Evolutionary conservation across 2,888 invertebrate genomes (phyloP), one percentile per base, ranked within the genome.

Genomic region (Taenaris catops): DNA sequence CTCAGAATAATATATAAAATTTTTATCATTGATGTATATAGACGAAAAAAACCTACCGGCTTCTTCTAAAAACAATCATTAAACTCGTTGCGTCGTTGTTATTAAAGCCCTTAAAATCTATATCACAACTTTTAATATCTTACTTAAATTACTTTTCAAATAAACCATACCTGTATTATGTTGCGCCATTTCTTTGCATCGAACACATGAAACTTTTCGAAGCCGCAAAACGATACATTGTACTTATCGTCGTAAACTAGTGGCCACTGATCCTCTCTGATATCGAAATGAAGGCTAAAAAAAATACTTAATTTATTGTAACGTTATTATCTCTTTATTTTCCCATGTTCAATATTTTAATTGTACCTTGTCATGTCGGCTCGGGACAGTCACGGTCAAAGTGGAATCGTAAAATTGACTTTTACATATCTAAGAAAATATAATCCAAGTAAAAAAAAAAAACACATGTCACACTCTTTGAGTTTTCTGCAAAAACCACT

Each of bases 151-250:
- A 14, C 14, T n/a, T n/a, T n/a, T 14, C 14, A 34, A 12, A 9
- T 11, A 10, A 19, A 11, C 25, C 8, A 18, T 19, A 92, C 93
- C 83, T 90, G 78, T 52, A 91, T 89, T 48, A 96, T 90, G 59
- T 93, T 90, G 41, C 91, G 91, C 92, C 96, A 96, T 86, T 97
- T 97, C 46, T 91, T 90, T 0, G 96, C 90, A 87, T 97, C 96
- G 67, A 97, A 96, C 0, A 96, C 92, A 79, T 97, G 96, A 5
- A 95, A 83, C 64, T 91, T 94, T 67, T 97, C 95, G 38, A 97
- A 76, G 5, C 96, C 95, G 58, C 89, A 80, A 67, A 96, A 94
- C 14, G 90, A 89, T 16, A 97, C 95, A 64, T 95, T 94, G 69
- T 96, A 96, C 34, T 91, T 90, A 7, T 90, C 78, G 44, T 92